These are phyloP conservation scores for Chelonus formosanus DNA, from an alignment of 2,888 invertebrate genomes.

Conservation along the genomic window DNA sequence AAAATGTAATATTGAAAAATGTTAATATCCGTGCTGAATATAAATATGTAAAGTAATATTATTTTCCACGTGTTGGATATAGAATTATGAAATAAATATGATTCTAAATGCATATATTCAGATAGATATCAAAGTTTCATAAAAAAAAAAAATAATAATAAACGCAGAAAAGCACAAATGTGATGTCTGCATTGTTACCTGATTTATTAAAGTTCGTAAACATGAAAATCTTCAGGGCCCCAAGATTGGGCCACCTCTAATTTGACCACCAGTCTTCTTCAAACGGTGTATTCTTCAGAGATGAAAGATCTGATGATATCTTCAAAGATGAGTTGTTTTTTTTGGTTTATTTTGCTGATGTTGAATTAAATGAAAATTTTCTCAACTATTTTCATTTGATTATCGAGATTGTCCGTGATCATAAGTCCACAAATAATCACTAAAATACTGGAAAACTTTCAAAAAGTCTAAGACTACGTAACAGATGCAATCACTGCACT, in stretches of 20 bases:
- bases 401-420: too few species aligned
- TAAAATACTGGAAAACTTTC: too few species aligned
- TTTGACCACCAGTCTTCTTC: conserved; percentile 53
- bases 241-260: conserved; percentile 67
- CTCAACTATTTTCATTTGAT: too few species aligned
- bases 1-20: too few species aligned
- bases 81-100: neutral
- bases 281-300: conserved; percentile 4
- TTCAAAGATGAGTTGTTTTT: neutral
- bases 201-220: conserved; percentile 74
- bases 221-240: conserved; percentile 69
- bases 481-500: too few species aligned
- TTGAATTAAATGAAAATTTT: too few species aligned
- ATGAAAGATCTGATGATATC: neutral
- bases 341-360: too few species aligned
- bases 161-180: conserved; percentile 42
- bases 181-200: conserved; percentile 72
- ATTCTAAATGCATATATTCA: neutral
- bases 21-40: too few species aligned
- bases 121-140: neutral
- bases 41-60: too few species aligned
- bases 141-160: conserved; percentile 20
- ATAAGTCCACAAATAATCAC: too few species aligned
- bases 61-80: neutral
- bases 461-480: too few species aligned